A percentile compares a stretch with the other conserved stretches of the same genome.
These are phyloP conservation scores for Forbesichthys papilliferus DNA, from an alignment of 2,113 vertebrate genomes.

Conservation along the genomic window DNA sequence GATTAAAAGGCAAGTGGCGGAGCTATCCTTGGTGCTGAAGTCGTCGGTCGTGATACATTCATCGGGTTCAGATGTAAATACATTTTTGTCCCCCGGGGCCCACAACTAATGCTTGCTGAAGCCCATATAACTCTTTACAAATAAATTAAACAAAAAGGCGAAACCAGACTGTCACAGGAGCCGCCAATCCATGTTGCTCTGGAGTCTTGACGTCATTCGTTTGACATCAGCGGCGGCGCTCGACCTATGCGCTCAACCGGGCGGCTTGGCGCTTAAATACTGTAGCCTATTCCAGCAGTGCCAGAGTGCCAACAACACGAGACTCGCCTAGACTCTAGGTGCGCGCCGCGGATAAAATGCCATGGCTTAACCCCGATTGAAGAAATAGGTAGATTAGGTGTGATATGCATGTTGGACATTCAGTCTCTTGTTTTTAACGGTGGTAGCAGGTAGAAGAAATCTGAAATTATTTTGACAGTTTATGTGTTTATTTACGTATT, in stretches of 20 bases:
- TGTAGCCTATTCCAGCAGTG: constrained; percentile 29
- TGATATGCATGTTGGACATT: not conserved
- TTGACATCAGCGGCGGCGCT: constrained; percentile 58
- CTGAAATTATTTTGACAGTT: not conserved
- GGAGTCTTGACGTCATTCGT: constrained; percentile 45
- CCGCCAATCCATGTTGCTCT: not conserved
- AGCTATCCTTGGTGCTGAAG: constrained; percentile 68
- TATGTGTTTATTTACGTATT: not conserved
- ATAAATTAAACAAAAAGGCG: not conserved
- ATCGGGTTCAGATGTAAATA: not conserved
- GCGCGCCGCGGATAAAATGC: constrained; percentile 7
- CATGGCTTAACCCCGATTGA: not conserved
- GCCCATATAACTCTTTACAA: too few species aligned
- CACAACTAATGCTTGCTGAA: too few species aligned
- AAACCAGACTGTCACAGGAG: constrained; percentile 6
- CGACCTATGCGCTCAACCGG: not conserved
- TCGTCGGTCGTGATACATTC: not conserved
- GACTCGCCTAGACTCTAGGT: constrained; percentile 20
- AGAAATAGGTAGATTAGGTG: not conserved
- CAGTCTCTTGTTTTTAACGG: not conserved
- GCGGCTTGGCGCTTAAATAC: constrained; percentile 42
- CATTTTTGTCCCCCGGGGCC: not conserved
- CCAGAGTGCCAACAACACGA: constrained; percentile 24
- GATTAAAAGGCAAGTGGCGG: not conserved
- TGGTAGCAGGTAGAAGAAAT: not conserved